Conservation (phyloP, 1,140 invertebrate species). For the Drosophila ambigua region DNA sequence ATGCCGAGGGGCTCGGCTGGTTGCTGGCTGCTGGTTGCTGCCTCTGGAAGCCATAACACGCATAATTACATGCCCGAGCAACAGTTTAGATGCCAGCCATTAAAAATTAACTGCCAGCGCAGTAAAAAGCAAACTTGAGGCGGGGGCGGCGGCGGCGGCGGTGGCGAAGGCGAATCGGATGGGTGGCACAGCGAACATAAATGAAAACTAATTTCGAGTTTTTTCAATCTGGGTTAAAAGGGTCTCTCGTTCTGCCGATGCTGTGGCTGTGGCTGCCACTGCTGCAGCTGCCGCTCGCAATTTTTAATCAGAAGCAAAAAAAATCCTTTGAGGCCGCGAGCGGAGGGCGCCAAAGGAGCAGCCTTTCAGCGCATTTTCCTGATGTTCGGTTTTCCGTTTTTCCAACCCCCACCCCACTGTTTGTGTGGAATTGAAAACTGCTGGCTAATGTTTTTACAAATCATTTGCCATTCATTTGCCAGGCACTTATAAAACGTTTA, state of each 20-base stretch:
- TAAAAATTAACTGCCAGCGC: conserved; percentile 76
- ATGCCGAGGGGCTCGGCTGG: not conserved
- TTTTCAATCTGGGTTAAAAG: conserved; percentile 82
- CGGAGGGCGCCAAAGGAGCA: conserved; percentile 39
- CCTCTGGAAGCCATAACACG: conserved; percentile 61
- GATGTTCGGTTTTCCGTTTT: not conserved
- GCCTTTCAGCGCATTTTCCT: conserved; percentile 29
- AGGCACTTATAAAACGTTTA: conserved; percentile 71
- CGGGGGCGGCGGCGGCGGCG: not conserved
- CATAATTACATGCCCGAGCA: conserved; percentile 76
- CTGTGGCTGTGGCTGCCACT: conserved; percentile 7
- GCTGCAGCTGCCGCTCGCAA: conserved; percentile 47
- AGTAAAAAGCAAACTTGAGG: conserved; percentile 47
- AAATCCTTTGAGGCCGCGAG: conserved; percentile 61
- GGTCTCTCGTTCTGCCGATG: conserved; percentile 37
- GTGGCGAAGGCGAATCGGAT: conserved; percentile 8
- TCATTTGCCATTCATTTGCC: conserved; percentile 74
- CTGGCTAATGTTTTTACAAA: conserved; percentile 68
- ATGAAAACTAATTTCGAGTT: conserved; percentile 82
- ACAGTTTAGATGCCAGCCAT: conserved; percentile 71
- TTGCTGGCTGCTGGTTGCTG: conserved; percentile 19
- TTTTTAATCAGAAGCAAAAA: conserved; percentile 70
- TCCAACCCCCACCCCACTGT: not conserved
- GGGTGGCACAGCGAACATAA: conserved; percentile 52
- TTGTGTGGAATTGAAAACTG: conserved; percentile 44